phyloP scores from a whole-genome alignment of 1,140 invertebrate species.

The Gerris buenoi region DNA sequence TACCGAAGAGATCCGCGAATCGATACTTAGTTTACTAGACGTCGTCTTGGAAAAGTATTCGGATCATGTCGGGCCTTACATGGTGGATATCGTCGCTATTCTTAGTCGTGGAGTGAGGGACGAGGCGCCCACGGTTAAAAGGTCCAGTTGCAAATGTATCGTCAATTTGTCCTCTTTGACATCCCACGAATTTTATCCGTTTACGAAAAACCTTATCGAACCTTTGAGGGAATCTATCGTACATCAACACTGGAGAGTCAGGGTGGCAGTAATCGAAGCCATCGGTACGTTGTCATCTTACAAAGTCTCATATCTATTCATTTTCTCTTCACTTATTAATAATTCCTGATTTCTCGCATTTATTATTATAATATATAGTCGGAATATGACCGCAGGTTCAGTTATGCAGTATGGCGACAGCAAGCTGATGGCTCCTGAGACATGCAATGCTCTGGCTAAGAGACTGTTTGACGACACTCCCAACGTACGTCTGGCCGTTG shows the following conservation, averaged over 20 bases:
- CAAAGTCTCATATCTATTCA: not conserved
- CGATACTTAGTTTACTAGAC: conserved; percentile 46
- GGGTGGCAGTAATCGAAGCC: conserved; percentile 52
- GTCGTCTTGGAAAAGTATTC: conserved; percentile 48
- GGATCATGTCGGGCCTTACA: conserved; percentile 43
- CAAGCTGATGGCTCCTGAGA: conserved; percentile 40
- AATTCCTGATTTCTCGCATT: too few species aligned
- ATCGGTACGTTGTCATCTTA: conserved; percentile 51
- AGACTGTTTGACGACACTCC: conserved; percentile 58
- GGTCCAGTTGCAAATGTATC: conserved; percentile 54
- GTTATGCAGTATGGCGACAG: conserved; percentile 41
- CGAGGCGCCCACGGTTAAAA: conserved; percentile 60
- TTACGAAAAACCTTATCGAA: conserved; percentile 52
- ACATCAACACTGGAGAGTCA: conserved; percentile 67
- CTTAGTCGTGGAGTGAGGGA: conserved; percentile 53
- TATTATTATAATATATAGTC: conserved; percentile 19
- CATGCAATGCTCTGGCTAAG: conserved; percentile 50
- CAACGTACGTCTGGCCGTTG: conserved; percentile 45
- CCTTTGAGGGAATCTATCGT: conserved; percentile 52
- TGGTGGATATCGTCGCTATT: conserved; percentile 60
- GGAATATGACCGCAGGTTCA: conserved; percentile 36
- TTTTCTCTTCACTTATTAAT: not conserved
- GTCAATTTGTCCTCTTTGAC: conserved; percentile 44
- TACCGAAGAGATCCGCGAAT: conserved; percentile 71
- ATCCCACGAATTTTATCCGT: conserved; percentile 52